These are phyloP conservation scores for Parasteatoda tepidariorum DNA, from an alignment of 1,140 invertebrate genomes.

Conservation along the genomic window DNA sequence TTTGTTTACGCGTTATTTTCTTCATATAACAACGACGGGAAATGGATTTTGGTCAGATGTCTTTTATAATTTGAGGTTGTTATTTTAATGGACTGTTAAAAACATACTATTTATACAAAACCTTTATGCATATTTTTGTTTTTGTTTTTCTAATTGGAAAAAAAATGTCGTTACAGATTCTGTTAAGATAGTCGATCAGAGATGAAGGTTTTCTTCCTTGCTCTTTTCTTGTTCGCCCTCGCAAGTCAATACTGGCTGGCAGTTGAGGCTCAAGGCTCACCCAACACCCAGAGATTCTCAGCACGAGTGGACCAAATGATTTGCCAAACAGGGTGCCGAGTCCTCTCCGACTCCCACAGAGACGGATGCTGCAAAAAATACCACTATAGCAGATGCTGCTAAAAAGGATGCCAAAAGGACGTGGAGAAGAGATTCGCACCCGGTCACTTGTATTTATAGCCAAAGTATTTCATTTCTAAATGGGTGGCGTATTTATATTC, in stretches of 20 bases:
- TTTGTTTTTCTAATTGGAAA: too few relatives aligned
- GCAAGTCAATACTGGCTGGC: not conserved
- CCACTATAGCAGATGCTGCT: slow-evolving; percentile 48
- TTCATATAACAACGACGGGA: too few relatives aligned
- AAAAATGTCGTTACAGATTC: too few relatives aligned
- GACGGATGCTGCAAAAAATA: slow-evolving; percentile 52
- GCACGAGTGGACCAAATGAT: slow-evolving; percentile 31
- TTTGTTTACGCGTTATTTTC: too few relatives aligned
- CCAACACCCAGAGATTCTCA: not conserved
- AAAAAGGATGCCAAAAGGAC: too few relatives aligned
- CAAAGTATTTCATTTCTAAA: not conserved
- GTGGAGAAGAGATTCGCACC: too few relatives aligned
- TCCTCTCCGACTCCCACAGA: slow-evolving; percentile 23
- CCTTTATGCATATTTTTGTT: too few relatives aligned
- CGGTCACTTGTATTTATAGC: not conserved
- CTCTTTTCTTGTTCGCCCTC: not conserved
- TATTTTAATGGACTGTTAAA: too few relatives aligned
- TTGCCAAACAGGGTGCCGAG: slow-evolving; percentile 32
- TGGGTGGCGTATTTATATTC: not conserved
- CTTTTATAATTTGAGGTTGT: too few relatives aligned
- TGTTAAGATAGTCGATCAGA: too few relatives aligned
- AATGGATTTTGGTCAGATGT: too few relatives aligned
- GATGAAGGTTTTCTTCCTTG: slow-evolving; percentile 4
- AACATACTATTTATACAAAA: too few relatives aligned
- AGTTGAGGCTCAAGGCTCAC: not conserved